Conservation (phyloP, 2,113 vertebrate species). For the Lasiurus cinereus region DNA sequence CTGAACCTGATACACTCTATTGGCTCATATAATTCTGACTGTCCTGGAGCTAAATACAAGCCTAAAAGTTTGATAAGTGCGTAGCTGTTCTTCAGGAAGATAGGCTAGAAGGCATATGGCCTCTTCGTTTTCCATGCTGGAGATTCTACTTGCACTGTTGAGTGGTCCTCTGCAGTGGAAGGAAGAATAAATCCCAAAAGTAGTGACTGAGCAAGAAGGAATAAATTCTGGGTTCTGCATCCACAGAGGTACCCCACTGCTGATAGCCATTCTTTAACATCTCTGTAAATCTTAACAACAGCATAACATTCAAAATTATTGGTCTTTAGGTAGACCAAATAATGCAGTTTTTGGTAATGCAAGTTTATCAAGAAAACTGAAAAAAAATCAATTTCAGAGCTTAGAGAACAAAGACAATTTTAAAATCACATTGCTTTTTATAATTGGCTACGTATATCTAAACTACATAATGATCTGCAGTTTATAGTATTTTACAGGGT, state of each 20-base stretch:
- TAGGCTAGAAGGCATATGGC: not conserved
- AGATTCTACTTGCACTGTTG: not conserved
- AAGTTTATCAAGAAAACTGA: not conserved
- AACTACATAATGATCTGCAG: not conserved
- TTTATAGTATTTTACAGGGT: not conserved
- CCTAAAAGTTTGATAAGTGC: not conserved
- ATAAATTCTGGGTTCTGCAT: not conserved
- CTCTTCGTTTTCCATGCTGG: not conserved
- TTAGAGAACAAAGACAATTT: conserved; percentile 9
- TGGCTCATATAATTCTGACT: not conserved
- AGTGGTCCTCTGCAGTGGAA: not conserved
- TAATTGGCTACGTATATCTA: not conserved
- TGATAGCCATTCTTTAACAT: not conserved
- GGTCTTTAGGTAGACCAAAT: conserved; percentile 27
- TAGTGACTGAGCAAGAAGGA: not conserved
- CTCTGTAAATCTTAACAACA: not conserved
- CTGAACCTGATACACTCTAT: not conserved
- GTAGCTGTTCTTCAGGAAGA: not conserved
- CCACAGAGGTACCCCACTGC: not conserved
- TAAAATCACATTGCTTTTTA: conserved; percentile 2
- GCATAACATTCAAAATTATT: not conserved
- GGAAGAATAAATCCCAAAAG: not conserved
- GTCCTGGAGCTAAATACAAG: not conserved
- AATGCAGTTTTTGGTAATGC: conserved; percentile 5
- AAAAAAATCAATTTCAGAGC: not conserved